These are phyloP conservation scores for Calliphora vomitoria DNA, from an alignment of 2,888 invertebrate species.

Conservation along the genomic window DNA sequence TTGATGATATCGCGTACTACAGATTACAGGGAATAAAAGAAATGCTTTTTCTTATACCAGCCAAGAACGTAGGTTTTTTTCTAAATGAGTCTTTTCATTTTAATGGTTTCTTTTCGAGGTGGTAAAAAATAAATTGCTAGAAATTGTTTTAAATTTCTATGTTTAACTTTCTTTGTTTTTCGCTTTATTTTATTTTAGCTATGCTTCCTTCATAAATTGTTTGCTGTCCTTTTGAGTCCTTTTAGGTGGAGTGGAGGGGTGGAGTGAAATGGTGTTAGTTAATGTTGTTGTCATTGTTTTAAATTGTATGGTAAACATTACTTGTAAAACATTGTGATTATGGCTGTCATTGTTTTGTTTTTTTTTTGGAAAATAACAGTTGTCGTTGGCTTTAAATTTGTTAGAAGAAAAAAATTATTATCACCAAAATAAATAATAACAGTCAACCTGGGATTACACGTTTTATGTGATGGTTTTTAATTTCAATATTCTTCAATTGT, in stretches of 20 bases:
- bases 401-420: neutral
- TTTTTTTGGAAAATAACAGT: neutral
- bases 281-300: constrained; percentile 35
- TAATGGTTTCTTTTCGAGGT: constrained; percentile 47
- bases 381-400: neutral
- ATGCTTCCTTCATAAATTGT: no score
- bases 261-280: neutral
- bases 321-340: constrained; percentile 55
- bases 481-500: constrained; percentile 45
- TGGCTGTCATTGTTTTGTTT: constrained; percentile 52
- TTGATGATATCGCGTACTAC: neutral
- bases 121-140: constrained; percentile 78
- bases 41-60: neutral
- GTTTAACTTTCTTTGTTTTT: neutral
- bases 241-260: neutral
- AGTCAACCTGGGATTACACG: neutral
- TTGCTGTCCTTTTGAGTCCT: neutral
- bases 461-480: constrained; percentile 33
- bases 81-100: constrained; percentile 21
- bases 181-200: neutral
- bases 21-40: neutral
- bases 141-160: constrained; percentile 77
- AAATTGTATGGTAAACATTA: constrained; percentile 63
- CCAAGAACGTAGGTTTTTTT: neutral
- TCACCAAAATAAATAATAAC: neutral